Percentiles rank a stretch among this genome's conserved stretches.
Conservation (phyloP, 2,888 invertebrate species). For the Tetramorium bicarinatum region DNA sequence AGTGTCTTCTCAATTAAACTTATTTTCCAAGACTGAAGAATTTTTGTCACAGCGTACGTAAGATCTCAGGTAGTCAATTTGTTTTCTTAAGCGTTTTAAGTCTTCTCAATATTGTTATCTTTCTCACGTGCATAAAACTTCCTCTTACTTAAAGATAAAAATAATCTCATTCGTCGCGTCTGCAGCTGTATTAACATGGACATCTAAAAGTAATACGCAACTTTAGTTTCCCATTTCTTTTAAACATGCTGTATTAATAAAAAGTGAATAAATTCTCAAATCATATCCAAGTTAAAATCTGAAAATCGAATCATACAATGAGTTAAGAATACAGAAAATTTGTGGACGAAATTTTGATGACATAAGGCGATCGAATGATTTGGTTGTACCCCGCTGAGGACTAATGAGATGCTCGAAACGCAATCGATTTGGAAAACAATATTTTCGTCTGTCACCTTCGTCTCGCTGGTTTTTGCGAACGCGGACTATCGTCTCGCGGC, state of each 20-base stretch:
- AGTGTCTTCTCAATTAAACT: not conserved
- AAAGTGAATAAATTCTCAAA: not conserved
- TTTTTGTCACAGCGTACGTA: not conserved
- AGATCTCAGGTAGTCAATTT: not conserved
- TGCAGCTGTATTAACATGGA: not conserved
- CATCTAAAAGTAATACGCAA: constrained; percentile 1
- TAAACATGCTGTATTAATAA: not conserved
- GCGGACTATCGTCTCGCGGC: constrained; percentile 33
- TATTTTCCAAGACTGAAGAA: not conserved
- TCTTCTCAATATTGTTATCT: not conserved
- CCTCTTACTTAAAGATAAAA: not conserved
- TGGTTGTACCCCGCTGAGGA: not conserved
- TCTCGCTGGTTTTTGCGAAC: constrained; percentile 37
- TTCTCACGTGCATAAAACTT: not conserved
- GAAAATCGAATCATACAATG: not conserved
- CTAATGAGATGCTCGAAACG: not conserved
- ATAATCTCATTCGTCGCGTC: not conserved
- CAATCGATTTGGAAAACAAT: constrained; percentile 25
- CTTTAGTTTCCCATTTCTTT: not conserved
- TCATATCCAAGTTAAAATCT: not conserved
- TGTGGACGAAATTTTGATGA: no score
- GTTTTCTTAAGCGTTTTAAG: constrained; percentile 9
- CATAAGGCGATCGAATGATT: not conserved
- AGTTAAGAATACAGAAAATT: not conserved
- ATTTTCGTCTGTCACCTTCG: constrained; percentile 6